Evolutionary conservation across 1,140 invertebrate species (phyloP).

Genomic region (Calliphora vicina): DNA sequence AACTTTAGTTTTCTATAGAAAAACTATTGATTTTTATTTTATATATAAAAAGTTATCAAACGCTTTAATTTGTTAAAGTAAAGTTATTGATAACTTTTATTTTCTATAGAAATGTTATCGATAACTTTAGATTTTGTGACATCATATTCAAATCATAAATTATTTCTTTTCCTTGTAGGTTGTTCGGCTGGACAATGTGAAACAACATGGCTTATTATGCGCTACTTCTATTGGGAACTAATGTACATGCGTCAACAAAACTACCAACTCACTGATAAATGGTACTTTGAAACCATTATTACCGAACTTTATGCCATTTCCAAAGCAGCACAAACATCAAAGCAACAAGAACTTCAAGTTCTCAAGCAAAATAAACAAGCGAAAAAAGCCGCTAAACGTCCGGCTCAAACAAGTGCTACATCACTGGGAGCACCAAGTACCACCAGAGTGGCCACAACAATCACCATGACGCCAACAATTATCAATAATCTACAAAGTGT

Average conservation of each 20-base stretch:
- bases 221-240: conserved; percentile 50
- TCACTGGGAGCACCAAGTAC: no score
- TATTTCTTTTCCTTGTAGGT: neutral
- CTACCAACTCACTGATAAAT: conserved; percentile 55
- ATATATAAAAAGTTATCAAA: no score
- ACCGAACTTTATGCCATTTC: conserved; percentile 40
- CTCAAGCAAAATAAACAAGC: neutral
- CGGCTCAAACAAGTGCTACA: neutral
- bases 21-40: no score
- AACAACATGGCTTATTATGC: conserved; percentile 53
- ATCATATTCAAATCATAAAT: no score
- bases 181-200: conserved; percentile 46
- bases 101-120: no score
- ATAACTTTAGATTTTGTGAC: no score
- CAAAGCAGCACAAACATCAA: neutral
- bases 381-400: neutral
- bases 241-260: conserved; percentile 47
- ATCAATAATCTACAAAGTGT: neutral
- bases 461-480: neutral
- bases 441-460: neutral
- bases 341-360: neutral
- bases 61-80: no score
- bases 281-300: conserved; percentile 54
- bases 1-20: no score
- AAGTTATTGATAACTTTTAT: no score